Evolutionary conservation across 2,113 vertebrate species (phyloP), one percentile per base, ranked within the genome.

Genomic region (Seriola rivoliana): DNA sequence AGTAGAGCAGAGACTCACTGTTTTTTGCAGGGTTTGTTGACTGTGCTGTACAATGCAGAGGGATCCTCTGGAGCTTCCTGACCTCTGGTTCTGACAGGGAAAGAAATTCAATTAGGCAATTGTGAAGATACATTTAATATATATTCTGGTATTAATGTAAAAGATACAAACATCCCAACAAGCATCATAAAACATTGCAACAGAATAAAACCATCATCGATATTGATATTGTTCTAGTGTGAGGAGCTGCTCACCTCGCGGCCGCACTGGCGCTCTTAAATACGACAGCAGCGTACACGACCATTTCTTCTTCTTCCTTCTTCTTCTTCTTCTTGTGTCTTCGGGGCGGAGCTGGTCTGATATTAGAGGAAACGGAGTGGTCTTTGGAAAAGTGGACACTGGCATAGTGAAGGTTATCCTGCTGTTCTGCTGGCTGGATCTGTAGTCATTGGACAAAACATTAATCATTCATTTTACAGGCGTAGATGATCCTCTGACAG

Each of bases 11-110:
- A 40, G 6, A 2, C 1, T 8, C 40, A 40, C 40, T 40, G 6
- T 40, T 40, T 40, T 40, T 10, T 9, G 40, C 8, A 2, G 40
- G 8, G 40, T 40, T 59, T 75, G 58, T 8, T 75, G 58, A 80
- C 23, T 17, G 48, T 57, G 58, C 82, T 79, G 71, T 84, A 84
- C 64, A 79, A 8, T 1, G 57, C 57, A 55, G 38, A 52, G n/a
- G 69, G 8, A 54, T 84, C 55, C 17, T 74, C 63, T 23, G 4
- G 38, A 32, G 63, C 4, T 3, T 69, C 46, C 3, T 12, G 38
- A 71, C 36, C 11, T 62, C 42, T 62, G 29, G 11, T 3, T 25
- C 52, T 25, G 68, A 70, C 17, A 40, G 19, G 68, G 40, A 40
- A 8, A 40, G 6, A 40, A 40, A 40, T 40, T 8, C 6, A 40